Base-by-base conservation (phyloP, 2,888 invertebrate genomes). In the Xestia xanthographa region DNA sequence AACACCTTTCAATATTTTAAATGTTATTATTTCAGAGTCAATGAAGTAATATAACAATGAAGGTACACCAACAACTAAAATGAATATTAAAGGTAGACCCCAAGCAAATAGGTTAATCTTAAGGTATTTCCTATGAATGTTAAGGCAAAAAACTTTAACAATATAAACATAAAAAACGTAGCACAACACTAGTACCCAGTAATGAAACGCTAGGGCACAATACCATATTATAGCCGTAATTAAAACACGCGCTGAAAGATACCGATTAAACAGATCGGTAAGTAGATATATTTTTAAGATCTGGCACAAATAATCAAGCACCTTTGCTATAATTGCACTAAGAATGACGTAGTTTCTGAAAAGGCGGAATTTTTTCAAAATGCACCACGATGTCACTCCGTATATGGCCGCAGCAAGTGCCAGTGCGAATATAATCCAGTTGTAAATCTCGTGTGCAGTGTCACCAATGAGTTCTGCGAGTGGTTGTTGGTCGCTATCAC, bases 351-450 rank as follows among this genome's bases (percentile, higher is more conserved):
- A 78, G n/a, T 74, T 74, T 12, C 73, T 62, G 26, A 69, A 80
- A 41, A 62, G 43, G 6, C 80, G 73, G 20, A 80, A 79, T 11
- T 79, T 79, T 8, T 26, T 79, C 1, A 79, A 45, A 4, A 62
- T 5, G 34, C 69, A 80, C 79, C 79, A 80, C 2, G 74, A 79
- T n/a, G 11, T 53, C 14, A 79, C 53, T 66, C 80, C 80, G 14
- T 73, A 79, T 1, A 45, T 22, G 17, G 41, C 41, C 14, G 80
- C 14, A 14, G 22, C 3, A 20, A 62, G 12, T 20, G 60, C 48
- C 9, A 79, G 14, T 12, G 20, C 5, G 1, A 74, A 29, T 9
- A 58, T 58, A 58, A 20, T 29, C 20, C 8, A 58, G 29, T 58
- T 58, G 29, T 58, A 58, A 17, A n/a, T 20, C 1, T 58, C 58